Percentiles rank a stretch among this genome's conserved stretches.
Evolutionary conservation across 2,113 vertebrate genomes (phyloP).

Genomic region (Rhagologus leucostigma): DNA sequence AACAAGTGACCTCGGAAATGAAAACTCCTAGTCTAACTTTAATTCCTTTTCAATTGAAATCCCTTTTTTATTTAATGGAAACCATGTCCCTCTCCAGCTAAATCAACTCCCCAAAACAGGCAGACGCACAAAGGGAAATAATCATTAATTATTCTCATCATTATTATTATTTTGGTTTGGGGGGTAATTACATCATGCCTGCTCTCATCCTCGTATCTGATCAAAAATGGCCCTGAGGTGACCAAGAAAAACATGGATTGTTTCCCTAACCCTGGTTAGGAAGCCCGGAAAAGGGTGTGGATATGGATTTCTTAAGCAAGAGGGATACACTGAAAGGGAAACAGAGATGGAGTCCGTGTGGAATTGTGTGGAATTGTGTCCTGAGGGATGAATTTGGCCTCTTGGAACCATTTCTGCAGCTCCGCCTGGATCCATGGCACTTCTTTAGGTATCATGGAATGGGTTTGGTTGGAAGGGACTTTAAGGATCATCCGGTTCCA

Average conservation of each 20-base stretch:
- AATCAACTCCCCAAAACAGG: not conserved
- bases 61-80: not conserved
- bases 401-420: not conserved
- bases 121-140: not conserved
- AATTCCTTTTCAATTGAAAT: not conserved
- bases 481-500: not conserved
- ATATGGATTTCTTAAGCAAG: not conserved
- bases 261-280: conserved; percentile 34
- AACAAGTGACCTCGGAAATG: not conserved
- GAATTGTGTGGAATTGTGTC: not conserved
- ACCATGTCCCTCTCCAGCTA: not conserved
- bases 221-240: not conserved
- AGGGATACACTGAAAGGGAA: not conserved
- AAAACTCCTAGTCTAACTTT: not conserved
- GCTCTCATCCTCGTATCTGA: conserved; percentile 10
- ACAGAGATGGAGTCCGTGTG: not conserved
- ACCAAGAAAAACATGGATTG: conserved; percentile 9
- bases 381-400: not conserved
- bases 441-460: accelerated
- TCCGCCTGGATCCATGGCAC: not conserved
- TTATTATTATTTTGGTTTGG: not conserved
- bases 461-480: not conserved
- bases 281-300: conserved; percentile 9
- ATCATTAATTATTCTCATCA: not conserved
- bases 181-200: not conserved